Base-by-base conservation (phyloP, 2,888 invertebrate species). In the Idaea straminata region DNA sequence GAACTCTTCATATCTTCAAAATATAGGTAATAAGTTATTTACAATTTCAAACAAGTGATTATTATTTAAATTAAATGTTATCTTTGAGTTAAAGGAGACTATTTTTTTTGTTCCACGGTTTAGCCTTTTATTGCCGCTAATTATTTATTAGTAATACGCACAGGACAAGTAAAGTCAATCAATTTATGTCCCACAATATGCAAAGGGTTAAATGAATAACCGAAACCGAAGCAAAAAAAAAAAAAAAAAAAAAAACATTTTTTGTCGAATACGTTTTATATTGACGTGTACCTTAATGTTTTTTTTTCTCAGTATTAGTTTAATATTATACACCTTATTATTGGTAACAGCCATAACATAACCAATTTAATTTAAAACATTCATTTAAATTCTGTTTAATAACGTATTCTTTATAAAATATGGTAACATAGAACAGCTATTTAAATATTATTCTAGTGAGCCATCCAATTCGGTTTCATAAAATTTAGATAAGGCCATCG, bases 221-320 rank as follows among this genome's bases (percentile, higher is more conserved):
- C 3, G 2, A 38, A 5, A 13, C 38, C 38, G 6, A 38, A 38
- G 4, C 6, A 3, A 38, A 38, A 38, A 38, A 10, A 10, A 6
- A 4, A 38, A 38, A 38, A 6, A 6, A 13, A 38, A 5, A 10
- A 6, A 38, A 38, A 38, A 38, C 38, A 38, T 38, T 47, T 47
- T 47, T 25, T 25, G 3, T 25, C 25, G 25, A 25, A 25, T 25
- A 25, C 3, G 3, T 25, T 25, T 25, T 25, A 25, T 70, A 69
- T 70, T 70, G 69, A 63, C 60, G 66, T 61, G 34, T 67, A 47
- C 10, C 13, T 47, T 13, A 47, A 13, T 7, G 47, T 13, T 47
- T 47, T 47, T 47, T 47, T 10, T 47, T 47, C 47, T 47, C 47
- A 47, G 47, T 47, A 47, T 47, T 47, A 47, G 47, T 47, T 47